These are phyloP conservation scores for Eulemur rubriventer DNA, from an alignment of 2,797 vertebrate species.

Conservation along the genomic window DNA sequence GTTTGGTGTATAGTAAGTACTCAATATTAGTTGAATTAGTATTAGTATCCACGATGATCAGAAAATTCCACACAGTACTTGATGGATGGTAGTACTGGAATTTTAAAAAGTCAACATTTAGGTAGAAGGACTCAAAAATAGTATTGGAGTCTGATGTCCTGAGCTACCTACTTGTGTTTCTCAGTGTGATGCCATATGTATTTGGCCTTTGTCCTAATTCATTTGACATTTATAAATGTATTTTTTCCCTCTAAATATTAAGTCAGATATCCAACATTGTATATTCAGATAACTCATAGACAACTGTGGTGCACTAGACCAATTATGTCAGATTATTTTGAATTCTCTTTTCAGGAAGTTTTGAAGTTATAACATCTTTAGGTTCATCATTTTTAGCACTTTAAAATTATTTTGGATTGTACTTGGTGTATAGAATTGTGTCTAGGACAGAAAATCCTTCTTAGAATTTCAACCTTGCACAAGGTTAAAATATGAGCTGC, in stretches of 20 bases:
- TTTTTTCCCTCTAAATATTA: background rate
- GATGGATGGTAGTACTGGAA: background rate
- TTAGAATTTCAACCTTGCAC: background rate
- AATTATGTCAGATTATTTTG: background rate
- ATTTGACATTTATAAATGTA: background rate
- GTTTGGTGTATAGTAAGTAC: background rate
- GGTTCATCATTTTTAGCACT: background rate
- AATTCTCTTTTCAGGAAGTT: background rate
- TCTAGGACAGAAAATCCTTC: background rate
- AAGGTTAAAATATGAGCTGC: background rate
- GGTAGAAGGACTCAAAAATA: background rate
- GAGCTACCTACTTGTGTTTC: background rate
- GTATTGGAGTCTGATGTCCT: background rate
- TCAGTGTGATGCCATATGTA: background rate
- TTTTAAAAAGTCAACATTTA: background rate
- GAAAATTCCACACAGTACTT: background rate
- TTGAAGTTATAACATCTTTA: background rate
- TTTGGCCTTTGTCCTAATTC: background rate
- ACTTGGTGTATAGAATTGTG: background rate
- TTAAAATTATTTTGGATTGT: background rate
- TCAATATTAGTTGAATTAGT: background rate
- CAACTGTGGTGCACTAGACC: background rate
- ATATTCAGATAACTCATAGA: background rate
- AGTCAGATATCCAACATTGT: background rate
- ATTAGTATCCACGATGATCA: background rate